Percentiles rank a stretch among this genome's conserved stretches.
phyloP scores from a whole-genome alignment of 2,113 vertebrate species.

The Pelecanus crispus region DNA sequence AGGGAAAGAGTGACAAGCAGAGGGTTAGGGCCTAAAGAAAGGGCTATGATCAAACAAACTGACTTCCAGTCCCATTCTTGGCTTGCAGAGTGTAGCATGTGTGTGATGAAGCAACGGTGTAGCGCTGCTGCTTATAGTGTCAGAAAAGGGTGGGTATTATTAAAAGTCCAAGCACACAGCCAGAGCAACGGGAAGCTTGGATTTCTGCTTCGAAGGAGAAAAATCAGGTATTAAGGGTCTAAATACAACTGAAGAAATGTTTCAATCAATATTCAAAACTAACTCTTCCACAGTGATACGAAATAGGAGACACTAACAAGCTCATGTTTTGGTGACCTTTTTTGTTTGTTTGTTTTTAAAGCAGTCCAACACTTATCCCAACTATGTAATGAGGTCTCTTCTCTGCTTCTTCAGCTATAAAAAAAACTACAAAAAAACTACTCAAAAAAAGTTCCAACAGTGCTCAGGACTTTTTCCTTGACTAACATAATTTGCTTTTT shows the following conservation, averaged over 20 bases:
- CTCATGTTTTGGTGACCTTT: not conserved
- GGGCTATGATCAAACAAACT: not conserved
- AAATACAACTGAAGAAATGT: not conserved
- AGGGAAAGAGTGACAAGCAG: not conserved
- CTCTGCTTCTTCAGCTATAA: not conserved
- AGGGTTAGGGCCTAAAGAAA: not conserved
- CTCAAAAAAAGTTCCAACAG: not conserved
- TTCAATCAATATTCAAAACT: not conserved
- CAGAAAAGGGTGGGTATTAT: not conserved
- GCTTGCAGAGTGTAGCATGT: not conserved
- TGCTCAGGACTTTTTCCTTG: not conserved
- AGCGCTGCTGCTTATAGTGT: not conserved
- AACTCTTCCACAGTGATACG: not conserved
- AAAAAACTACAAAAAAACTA: not conserved
- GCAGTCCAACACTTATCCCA: not conserved
- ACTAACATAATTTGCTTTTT: not conserved
- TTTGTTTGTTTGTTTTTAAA: not conserved
- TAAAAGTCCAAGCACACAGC: not conserved
- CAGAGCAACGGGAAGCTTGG: not conserved
- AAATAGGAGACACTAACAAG: not conserved
- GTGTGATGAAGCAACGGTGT: not conserved
- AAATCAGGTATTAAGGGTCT: not conserved
- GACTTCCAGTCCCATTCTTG: not conserved
- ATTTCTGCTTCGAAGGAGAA: not conserved
- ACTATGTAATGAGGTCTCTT: not conserved